These are phyloP conservation scores for Rhombomys opimus DNA, from an alignment of 2,113 vertebrate species.

Conservation along the genomic window DNA sequence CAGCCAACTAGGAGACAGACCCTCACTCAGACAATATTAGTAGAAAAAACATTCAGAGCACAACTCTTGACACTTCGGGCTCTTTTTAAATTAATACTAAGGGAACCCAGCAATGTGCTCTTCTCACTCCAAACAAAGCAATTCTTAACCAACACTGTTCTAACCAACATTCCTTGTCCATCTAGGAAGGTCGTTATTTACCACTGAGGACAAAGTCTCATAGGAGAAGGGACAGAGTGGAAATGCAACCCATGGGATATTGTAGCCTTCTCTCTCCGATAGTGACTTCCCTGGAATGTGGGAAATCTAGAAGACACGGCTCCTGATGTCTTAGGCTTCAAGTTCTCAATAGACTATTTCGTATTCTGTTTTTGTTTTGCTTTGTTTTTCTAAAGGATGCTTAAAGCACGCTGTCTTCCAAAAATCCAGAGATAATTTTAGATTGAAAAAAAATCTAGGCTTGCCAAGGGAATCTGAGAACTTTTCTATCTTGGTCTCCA, in stretches of 20 bases:
- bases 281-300: slow-evolving; percentile 33
- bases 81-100: slow-evolving; percentile 28
- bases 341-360: slow-evolving; percentile 44
- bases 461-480: slow-evolving; percentile 83
- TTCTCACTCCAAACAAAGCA: slow-evolving; percentile 54
- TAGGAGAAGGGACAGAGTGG: neutral
- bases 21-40: neutral
- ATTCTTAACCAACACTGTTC: slow-evolving; percentile 23
- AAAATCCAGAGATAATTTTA: slow-evolving; percentile 80
- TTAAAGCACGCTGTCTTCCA: slow-evolving; percentile 77
- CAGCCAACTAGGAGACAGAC: neutral
- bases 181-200: slow-evolving; percentile 57
- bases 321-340: slow-evolving; percentile 18
- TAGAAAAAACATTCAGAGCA: neutral
- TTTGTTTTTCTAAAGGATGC: slow-evolving; percentile 62
- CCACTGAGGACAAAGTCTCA: slow-evolving; percentile 49
- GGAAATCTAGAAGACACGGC: neutral
- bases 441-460: slow-evolving; percentile 78
- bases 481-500: slow-evolving; percentile 81
- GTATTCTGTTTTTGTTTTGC: neutral
- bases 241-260: neutral
- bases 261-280: neutral
- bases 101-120: slow-evolving; percentile 2
- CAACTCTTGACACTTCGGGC: neutral
- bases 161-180: slow-evolving; percentile 48